These are phyloP conservation scores for Geopemphigus sp. DNA, from an alignment of 1,140 invertebrate species.

Conservation along the genomic window DNA sequence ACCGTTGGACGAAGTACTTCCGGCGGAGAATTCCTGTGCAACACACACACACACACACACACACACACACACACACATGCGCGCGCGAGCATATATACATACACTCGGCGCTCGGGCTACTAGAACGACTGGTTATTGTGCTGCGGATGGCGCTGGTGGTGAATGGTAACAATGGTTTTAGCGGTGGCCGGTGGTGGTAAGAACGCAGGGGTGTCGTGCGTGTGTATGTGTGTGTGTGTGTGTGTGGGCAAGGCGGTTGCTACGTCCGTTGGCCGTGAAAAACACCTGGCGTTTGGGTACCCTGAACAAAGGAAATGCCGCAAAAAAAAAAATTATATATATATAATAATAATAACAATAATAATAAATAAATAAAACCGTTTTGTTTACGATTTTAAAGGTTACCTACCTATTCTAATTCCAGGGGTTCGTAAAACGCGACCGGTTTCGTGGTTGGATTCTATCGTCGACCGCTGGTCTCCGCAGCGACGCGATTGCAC, in stretches of 20 bases:
- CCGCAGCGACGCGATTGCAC: background rate
- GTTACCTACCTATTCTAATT: conserved; percentile 44
- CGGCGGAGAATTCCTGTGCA: conserved; percentile 25
- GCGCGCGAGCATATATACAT: too few species aligned
- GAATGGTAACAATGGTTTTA: background rate
- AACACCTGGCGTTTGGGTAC: conserved; percentile 43
- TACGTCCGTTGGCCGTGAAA: conserved; percentile 40
- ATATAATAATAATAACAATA: conserved; percentile 8
- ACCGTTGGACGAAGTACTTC: conserved; percentile 2
- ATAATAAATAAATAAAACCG: conserved; percentile 33
- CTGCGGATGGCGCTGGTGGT: background rate
- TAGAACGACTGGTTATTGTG: background rate
- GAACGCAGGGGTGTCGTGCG: conserved; percentile 14
- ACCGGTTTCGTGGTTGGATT: conserved; percentile 13
- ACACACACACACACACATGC: background rate
- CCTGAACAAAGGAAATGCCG: conserved; percentile 48
- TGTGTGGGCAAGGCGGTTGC: background rate
- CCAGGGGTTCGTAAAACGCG: conserved; percentile 40
- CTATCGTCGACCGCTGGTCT: background rate
- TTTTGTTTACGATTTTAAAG: conserved; percentile 49
- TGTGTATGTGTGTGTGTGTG: background rate
- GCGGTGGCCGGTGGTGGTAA: background rate
- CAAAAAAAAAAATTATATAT: conserved; percentile 24
- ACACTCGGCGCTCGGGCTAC: background rate
- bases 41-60: too few species aligned